These are phyloP conservation scores for Notothenia coriiceps DNA, from an alignment of 2,113 vertebrate species.

Conservation along the genomic window DNA sequence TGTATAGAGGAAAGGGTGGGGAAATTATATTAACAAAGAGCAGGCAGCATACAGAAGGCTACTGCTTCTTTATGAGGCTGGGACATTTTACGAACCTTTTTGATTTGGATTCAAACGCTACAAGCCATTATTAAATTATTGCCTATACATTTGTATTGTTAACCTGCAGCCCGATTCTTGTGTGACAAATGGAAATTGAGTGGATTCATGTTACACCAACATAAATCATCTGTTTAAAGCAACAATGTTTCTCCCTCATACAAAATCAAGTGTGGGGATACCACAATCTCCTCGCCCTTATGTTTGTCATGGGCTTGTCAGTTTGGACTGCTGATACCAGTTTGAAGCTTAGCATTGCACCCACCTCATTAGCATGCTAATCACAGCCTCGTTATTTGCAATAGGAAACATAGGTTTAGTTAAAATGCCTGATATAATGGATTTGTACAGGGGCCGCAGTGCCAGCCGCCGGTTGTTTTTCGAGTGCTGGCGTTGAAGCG, in stretches of 20 bases:
- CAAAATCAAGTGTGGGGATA: neutral
- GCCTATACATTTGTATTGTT: neutral
- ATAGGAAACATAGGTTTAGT: slow-evolving; percentile 64
- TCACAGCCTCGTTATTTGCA: slow-evolving; percentile 61
- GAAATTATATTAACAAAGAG: neutral
- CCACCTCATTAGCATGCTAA: slow-evolving; percentile 63
- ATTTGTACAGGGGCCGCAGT: slow-evolving; percentile 57
- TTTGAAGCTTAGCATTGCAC: slow-evolving; percentile 56
- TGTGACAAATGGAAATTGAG: neutral
- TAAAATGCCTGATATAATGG: slow-evolving; percentile 59
- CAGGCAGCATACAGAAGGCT: neutral
- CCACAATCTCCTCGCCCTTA: neutral
- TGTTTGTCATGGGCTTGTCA: neutral
- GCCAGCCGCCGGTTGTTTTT: slow-evolving; percentile 38
- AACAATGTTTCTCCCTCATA: neutral
- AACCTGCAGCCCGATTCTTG: neutral
- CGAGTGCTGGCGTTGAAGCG: slow-evolving; percentile 25
- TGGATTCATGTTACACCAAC: neutral
- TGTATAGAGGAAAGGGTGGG: neutral
- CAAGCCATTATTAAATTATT: neutral
- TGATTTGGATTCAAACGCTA: neutral
- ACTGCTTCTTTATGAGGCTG: neutral
- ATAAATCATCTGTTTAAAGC: neutral
- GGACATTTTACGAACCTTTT: neutral
- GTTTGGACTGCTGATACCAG: slow-evolving; percentile 9